Percentiles rank a stretch among this genome's conserved stretches.
phyloP scores from a whole-genome alignment of 2,888 invertebrate species.

The Caenorhabditis macrosperma region DNA sequence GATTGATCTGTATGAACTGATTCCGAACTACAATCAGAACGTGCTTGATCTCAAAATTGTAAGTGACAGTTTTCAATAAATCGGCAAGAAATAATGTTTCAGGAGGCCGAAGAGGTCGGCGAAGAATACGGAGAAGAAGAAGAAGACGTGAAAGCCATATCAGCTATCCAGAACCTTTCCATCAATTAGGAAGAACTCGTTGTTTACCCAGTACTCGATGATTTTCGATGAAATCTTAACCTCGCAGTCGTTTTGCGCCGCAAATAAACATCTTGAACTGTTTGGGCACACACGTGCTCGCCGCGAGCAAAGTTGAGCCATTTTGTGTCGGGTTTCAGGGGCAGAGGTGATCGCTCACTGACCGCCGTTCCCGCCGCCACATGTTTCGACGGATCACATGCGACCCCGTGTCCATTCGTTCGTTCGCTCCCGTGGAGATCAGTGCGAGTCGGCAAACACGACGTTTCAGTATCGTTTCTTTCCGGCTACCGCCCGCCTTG shows the following conservation, averaged over 20 bases:
- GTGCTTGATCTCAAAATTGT: too few species aligned
- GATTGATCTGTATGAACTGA: not conserved
- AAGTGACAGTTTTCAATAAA: too few species aligned
- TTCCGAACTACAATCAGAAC: not conserved
- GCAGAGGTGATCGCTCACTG: not conserved
- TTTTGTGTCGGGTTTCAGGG: constrained; percentile 13
- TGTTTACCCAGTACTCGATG: too few species aligned
- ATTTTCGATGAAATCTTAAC: not conserved
- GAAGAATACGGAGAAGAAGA: not conserved
- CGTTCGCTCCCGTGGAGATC: not conserved
- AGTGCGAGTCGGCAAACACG: not conserved
- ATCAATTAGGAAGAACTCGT: too few species aligned
- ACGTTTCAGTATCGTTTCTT: constrained; percentile 16
- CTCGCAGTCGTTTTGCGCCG: too few species aligned
- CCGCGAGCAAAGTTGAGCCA: not conserved
- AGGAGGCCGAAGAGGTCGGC: too few species aligned
- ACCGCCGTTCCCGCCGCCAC: constrained; percentile 1
- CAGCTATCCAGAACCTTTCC: too few species aligned
- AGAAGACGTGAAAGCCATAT: too few species aligned
- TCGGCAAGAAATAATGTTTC: too few species aligned
- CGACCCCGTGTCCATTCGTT: not conserved
- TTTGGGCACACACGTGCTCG: not conserved
- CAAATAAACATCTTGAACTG: constrained; percentile 12
- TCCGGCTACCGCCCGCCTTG: constrained; percentile 4
- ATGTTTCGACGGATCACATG: constrained; percentile 2